Conservation (phyloP, 2,888 invertebrate genomes). For the Choristoneura rosaceana region DNA sequence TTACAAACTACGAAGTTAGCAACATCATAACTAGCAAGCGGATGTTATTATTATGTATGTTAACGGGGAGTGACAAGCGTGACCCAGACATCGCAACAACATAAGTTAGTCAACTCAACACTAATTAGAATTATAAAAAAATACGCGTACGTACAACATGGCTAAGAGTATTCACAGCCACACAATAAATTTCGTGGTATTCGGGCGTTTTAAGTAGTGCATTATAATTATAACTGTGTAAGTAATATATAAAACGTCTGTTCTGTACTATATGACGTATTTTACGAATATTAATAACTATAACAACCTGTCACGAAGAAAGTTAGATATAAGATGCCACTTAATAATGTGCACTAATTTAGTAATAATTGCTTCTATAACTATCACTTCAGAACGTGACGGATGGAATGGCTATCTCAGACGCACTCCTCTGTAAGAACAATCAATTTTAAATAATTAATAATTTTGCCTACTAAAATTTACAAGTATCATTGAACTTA, state of each 20-base stretch:
- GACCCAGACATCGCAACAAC: background rate
- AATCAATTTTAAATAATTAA: too few relatives aligned
- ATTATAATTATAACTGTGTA: background rate
- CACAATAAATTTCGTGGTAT: constrained; percentile 1
- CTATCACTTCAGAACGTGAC: background rate
- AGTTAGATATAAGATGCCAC: background rate
- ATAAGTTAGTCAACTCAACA: constrained; percentile 1
- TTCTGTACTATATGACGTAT: background rate
- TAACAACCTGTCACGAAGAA: background rate
- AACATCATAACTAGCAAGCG: background rate
- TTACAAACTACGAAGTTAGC: constrained; percentile 1
- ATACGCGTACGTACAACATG: background rate
- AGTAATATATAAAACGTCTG: background rate
- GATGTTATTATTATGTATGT: background rate
- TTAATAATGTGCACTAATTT: background rate
- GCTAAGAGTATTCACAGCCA: constrained; percentile 12
- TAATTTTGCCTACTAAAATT: too few relatives aligned
- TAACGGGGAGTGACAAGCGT: constrained; percentile 10
- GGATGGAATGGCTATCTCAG: background rate
- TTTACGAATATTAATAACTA: background rate
- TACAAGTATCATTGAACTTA: too few relatives aligned
- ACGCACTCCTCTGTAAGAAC: background rate
- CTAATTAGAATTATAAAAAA: constrained; percentile 1
- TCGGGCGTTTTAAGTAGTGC: background rate
- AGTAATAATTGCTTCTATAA: background rate